A percentile compares a stretch with the other conserved stretches of the same genome.
Conservation (phyloP, 2,888 invertebrate species). For the Balanococcus diminutus region DNA sequence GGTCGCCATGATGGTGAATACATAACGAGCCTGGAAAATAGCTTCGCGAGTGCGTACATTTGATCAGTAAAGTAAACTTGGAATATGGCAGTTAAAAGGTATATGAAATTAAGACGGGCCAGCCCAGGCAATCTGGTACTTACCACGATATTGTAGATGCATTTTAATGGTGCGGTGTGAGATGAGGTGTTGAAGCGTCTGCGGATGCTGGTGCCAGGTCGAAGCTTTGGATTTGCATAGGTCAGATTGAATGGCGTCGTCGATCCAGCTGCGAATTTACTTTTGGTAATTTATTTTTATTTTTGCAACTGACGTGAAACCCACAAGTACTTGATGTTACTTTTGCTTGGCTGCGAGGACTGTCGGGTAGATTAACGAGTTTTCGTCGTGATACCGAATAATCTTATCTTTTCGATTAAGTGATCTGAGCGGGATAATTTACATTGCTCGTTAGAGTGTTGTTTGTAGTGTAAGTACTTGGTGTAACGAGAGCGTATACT, state of each 20-base stretch:
- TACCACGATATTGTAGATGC: not conserved
- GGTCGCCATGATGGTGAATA: slow-evolving; percentile 74
- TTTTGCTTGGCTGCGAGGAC: not conserved
- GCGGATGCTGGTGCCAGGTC: not conserved
- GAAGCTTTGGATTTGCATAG: not conserved
- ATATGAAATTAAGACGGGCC: not conserved
- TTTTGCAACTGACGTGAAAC: not conserved
- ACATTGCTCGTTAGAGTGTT: not conserved
- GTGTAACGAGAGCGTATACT: not conserved
- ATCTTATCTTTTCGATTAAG: slow-evolving; percentile 37
- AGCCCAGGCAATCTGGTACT: not conserved
- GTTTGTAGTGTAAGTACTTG: not conserved
- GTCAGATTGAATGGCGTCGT: not conserved
- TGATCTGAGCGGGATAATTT: slow-evolving; percentile 13
- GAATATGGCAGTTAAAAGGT: too few relatives aligned
- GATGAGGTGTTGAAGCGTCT: not conserved
- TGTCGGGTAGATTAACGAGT: not conserved
- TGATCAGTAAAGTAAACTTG: too few relatives aligned
- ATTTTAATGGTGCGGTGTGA: not conserved
- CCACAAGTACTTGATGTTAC: not conserved
- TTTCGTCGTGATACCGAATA: slow-evolving; percentile 1
- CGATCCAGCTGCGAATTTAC: not conserved
- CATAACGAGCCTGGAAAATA: slow-evolving; percentile 70
- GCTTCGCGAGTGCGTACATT: slow-evolving; percentile 39
- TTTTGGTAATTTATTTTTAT: not conserved